Conservation (phyloP, 2,888 invertebrate genomes). For the Drosophila kanekoi region DNA sequence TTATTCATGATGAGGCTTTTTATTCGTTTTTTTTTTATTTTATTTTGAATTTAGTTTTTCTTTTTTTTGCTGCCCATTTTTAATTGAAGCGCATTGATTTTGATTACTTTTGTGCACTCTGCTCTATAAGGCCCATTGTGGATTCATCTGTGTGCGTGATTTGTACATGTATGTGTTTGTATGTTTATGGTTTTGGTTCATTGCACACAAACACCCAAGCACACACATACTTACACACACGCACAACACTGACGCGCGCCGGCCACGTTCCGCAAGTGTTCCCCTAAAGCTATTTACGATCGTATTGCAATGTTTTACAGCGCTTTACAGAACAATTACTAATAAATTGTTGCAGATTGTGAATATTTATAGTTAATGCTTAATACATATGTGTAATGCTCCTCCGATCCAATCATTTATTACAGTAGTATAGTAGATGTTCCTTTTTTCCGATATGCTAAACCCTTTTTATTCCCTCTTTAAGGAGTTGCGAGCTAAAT, state of each 20-base stretch:
- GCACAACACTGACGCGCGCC: slow-evolving; percentile 45
- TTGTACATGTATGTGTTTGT: slow-evolving; percentile 8
- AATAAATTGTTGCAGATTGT: not conserved
- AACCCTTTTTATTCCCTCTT: no score
- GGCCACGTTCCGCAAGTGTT: slow-evolving; percentile 15
- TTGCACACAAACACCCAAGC: slow-evolving; percentile 29
- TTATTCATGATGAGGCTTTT: slow-evolving; percentile 34
- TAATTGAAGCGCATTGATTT: slow-evolving; percentile 76
- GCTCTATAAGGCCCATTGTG: slow-evolving; percentile 33
- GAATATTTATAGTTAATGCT: not conserved
- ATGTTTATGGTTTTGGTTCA: slow-evolving; percentile 42
- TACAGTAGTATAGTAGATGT: no score
- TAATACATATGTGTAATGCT: not conserved
- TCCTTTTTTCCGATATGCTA: no score
- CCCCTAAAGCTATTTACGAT: not conserved
- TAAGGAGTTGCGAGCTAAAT: no score
- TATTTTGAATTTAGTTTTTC: slow-evolving; percentile 2
- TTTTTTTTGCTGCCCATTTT: slow-evolving; percentile 43
- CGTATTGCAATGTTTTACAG: not conserved
- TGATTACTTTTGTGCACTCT: slow-evolving; percentile 59
- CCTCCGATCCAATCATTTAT: not conserved
- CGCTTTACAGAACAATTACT: not conserved
- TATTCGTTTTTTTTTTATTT: not conserved
- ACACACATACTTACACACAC: slow-evolving; percentile 13
- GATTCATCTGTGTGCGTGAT: slow-evolving; percentile 25